Evolutionary conservation across 2,113 vertebrate species (phyloP).

Genomic region (Amphiprion percula): DNA sequence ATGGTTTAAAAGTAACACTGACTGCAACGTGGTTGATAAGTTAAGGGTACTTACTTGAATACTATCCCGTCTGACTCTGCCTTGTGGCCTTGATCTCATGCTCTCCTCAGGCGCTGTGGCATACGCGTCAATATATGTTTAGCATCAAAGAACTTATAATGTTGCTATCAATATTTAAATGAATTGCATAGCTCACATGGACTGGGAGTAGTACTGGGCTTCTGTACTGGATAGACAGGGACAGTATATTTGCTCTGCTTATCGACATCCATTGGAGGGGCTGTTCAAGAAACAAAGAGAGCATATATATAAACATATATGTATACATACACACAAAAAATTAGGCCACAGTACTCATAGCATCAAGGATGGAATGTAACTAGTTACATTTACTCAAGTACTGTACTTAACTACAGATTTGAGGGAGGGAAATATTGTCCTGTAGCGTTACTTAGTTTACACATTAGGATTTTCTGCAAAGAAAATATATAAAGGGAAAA

Average conservation of each 20-base stretch:
- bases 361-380: too few species aligned
- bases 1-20: background rate
- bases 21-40: background rate
- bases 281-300: constrained; percentile 54
- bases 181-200: constrained; percentile 64
- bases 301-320: background rate
- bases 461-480: too few species aligned
- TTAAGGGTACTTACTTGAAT: constrained; percentile 72
- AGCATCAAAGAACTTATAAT: background rate
- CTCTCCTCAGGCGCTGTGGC: constrained; percentile 67
- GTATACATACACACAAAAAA: background rate
- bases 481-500: too few species aligned
- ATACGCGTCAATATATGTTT: constrained; percentile 17
- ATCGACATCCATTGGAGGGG: constrained; percentile 43
- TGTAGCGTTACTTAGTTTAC: too few species aligned
- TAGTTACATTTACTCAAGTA: too few species aligned
- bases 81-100: constrained; percentile 18
- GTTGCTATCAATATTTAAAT: background rate
- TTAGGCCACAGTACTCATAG: background rate
- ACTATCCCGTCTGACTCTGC: constrained; percentile 73
- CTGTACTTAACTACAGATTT: too few species aligned
- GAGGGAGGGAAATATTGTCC: too few species aligned
- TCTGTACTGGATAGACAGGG: constrained; percentile 41
- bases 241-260: constrained; percentile 25
- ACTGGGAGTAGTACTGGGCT: constrained; percentile 2